Evolutionary conservation across 2,113 vertebrate species (phyloP).

Genomic region (Excalfactoria chinensis): DNA sequence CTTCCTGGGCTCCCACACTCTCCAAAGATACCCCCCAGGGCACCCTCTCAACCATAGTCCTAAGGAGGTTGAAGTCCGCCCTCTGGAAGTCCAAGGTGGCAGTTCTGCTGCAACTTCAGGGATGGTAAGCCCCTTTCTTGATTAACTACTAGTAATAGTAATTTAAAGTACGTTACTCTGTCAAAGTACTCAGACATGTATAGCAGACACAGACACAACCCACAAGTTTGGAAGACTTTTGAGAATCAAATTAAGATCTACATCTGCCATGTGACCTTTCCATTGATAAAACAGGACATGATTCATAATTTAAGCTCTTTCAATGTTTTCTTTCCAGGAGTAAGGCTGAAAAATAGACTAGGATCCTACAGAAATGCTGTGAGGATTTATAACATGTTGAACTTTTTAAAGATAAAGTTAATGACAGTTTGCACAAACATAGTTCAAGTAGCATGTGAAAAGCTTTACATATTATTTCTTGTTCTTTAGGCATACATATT

Average conservation of each 20-base stretch:
- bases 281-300: neutral
- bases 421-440: neutral
- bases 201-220: neutral
- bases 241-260: neutral
- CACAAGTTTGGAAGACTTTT: neutral
- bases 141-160: no score
- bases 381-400: neutral
- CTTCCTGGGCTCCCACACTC: no score
- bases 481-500: neutral
- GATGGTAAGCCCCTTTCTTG: no score
- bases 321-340: neutral
- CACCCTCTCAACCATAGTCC: no score
- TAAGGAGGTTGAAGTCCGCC: no score
- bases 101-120: no score
- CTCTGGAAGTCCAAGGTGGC: no score
- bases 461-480: neutral
- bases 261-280: neutral
- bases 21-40: no score
- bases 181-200: rapidly evolving
- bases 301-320: neutral
- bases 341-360: neutral
- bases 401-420: neutral
- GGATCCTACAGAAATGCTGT: neutral
- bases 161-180: no score
- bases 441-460: neutral